Base-by-base conservation (phyloP, 2,888 invertebrate species). In the Drosophila affinis region DNA sequence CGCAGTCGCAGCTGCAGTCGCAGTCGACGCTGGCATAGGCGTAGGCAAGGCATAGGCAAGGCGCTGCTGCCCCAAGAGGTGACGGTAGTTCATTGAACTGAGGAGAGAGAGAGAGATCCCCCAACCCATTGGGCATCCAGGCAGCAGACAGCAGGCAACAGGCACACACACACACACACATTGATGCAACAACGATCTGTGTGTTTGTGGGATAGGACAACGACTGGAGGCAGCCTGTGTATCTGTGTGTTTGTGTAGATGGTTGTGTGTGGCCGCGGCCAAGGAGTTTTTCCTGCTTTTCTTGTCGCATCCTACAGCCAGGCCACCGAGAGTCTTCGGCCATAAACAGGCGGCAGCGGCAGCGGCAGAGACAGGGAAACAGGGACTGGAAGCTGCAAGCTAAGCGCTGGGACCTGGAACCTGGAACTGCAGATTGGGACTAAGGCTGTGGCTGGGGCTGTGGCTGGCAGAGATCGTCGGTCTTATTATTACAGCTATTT, bases 271-370 rank as follows among this genome's bases (percentile, higher is more conserved):
- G 39, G 39, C 39, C 39, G 64, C 56, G 74, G 78, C 78, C 81
- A 87, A 85, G 85, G 85, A 85, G 85, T 83, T 85, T 85, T 85
- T 85, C 85, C 85, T 85, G 85, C 85, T 85, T 85, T 85, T 85
- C 87, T 83, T 87, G 87, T 85, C 69, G 79, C 85, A 79, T 84
- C 83, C 83, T 87, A 81, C 87, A 68, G 75, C 79, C 59, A 29
- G 29, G 29, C 29, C 29, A 5, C 46, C 65, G 62, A 68, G 76
- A 62, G 39, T n/a, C 39, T 39, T 39, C 7, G 39, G 39, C 70
- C 78, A 69, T 56, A 69, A 63, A 52, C 70, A 57, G 57, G 46
- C 60, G 14, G 24, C 34, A 27, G 46, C 60, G 14, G 24, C 34
- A 27, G 47, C 18, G 51, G 48, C 39, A 57, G 61, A 55, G 60